Percentiles rank a stretch among this genome's conserved stretches.
Conservation (phyloP, 1,140 invertebrate genomes). For the Cylas formicarius region DNA sequence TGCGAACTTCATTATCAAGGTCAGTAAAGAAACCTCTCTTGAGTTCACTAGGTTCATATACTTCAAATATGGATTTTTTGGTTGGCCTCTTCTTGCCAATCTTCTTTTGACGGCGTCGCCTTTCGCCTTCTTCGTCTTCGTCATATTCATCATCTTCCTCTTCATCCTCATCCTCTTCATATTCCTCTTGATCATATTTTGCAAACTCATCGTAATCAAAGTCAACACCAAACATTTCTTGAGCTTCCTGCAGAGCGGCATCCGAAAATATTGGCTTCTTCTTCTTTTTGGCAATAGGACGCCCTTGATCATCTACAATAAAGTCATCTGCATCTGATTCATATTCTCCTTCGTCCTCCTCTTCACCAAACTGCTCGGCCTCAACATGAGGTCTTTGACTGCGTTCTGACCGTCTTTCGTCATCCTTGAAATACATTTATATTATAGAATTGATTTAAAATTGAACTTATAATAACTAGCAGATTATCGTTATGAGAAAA, state of each 20-base stretch:
- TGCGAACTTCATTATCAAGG: conserved; percentile 85
- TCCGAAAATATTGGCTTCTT: conserved; percentile 87
- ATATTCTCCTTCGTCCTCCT: conserved; percentile 64
- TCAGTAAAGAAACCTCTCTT: conserved; percentile 95
- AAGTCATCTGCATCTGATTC: conserved; percentile 91
- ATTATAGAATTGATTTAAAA: conserved; percentile 3
- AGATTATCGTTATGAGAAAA: too few relatives aligned
- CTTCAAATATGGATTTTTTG: conserved; percentile 87
- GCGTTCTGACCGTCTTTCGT: conserved; percentile 66
- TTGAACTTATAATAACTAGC: not conserved
- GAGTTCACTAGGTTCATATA: conserved; percentile 95
- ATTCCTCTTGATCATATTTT: conserved; percentile 81
- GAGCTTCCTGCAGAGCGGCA: conserved; percentile 91
- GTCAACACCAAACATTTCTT: conserved; percentile 98
- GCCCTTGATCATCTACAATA: conserved; percentile 94
- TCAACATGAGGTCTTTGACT: conserved; percentile 58
- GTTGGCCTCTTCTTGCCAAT: conserved; percentile 68
- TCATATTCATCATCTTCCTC: conserved; percentile 53
- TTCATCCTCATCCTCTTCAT: conserved; percentile 71
- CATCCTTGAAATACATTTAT: conserved; percentile 59
- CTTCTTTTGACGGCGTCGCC: conserved; percentile 57
- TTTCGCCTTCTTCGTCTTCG: conserved; percentile 26
- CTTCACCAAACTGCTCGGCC: conserved; percentile 63
- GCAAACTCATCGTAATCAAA: conserved; percentile 97
- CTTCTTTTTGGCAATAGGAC: conserved; percentile 79